These are phyloP conservation scores for Trichacis sp. DNA, from an alignment of 2,888 invertebrate species.

Conservation along the genomic window DNA sequence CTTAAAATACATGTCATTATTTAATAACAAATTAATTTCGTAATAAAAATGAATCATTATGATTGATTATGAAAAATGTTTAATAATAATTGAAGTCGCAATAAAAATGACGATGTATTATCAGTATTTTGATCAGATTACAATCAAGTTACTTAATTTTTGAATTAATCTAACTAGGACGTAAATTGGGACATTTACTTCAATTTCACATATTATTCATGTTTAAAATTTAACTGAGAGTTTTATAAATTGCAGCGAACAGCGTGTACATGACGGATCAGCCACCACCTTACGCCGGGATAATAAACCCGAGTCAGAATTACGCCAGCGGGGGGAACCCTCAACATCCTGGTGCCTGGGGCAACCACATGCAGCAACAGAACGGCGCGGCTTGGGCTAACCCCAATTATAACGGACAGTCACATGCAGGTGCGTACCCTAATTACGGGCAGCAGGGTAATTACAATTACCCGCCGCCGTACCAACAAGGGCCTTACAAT, in stretches of 20 bases:
- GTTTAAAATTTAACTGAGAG: too few species aligned
- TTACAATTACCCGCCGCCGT: slow-evolving; percentile 53
- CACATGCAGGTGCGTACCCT: slow-evolving; percentile 67
- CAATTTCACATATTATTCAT: too few species aligned
- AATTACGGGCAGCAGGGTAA: slow-evolving; percentile 59
- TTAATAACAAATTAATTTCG: too few species aligned
- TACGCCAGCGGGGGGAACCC: slow-evolving; percentile 57
- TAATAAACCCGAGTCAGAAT: slow-evolving; percentile 72
- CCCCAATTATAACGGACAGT: slow-evolving; percentile 64
- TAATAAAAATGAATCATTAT: too few species aligned
- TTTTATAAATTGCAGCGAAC: slow-evolving; percentile 72
- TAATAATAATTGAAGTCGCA: too few species aligned
- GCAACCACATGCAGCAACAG: slow-evolving; percentile 53
- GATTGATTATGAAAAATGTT: too few species aligned
- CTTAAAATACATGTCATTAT: too few species aligned
- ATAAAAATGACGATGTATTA: too few species aligned
- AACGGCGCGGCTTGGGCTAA: slow-evolving; percentile 63
- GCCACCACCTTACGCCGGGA: slow-evolving; percentile 95
- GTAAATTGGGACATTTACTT: too few species aligned
- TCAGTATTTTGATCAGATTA: too few species aligned
- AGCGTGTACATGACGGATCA: slow-evolving; percentile 90
- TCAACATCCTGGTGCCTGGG: slow-evolving; percentile 57
- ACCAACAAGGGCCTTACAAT: slow-evolving; percentile 26
- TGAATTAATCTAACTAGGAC: too few species aligned
- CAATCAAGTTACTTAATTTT: too few species aligned